Conservation (phyloP, 2,797 vertebrate species). For the Dicrostonyx torquatus region DNA sequence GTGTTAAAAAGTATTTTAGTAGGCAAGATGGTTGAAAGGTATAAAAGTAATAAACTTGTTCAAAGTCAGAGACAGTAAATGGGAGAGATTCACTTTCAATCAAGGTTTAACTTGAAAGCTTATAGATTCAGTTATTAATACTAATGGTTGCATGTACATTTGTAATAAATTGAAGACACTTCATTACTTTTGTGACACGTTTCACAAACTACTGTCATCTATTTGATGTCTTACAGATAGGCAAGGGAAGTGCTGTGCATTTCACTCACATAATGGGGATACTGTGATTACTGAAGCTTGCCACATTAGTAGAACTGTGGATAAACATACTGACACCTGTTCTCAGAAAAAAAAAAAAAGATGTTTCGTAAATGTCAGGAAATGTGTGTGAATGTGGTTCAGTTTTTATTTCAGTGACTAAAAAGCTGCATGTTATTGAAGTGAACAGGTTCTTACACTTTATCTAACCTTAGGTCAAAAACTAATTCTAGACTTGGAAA, state of each 20-base stretch:
- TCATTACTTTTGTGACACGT: background rate
- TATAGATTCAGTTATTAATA: background rate
- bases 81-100: background rate
- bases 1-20: background rate
- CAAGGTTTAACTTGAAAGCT: background rate
- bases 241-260: background rate
- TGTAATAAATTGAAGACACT: background rate
- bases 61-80: background rate
- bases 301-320: background rate
- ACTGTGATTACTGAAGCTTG: background rate
- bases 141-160: background rate
- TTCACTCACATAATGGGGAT: background rate
- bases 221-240: background rate
- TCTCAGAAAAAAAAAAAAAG: background rate
- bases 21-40: background rate
- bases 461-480: background rate
- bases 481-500: background rate
- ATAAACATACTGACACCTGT: background rate
- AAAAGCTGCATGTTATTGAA: background rate
- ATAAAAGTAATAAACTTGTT: background rate
- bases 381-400: background rate
- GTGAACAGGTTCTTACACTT: background rate
- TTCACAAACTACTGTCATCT: background rate
- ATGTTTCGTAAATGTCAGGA: background rate
- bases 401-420: background rate